Conservation (phyloP, 92 coral and sea anemone genomes). For the Epizoanthus stellaris region DNA sequence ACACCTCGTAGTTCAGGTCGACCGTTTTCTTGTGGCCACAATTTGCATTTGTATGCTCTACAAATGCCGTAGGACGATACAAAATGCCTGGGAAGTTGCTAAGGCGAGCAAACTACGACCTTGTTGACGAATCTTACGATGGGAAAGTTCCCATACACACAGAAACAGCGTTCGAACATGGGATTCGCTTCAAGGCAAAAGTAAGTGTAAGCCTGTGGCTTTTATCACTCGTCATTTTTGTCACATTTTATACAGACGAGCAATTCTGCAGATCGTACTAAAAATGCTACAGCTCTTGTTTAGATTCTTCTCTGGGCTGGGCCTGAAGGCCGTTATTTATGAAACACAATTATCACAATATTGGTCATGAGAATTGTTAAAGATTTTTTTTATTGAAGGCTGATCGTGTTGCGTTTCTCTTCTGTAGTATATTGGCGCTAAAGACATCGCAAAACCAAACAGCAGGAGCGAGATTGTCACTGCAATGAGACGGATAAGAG, state of each 20-base stretch:
- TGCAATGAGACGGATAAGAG: conserved; percentile 93
- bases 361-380: conserved; percentile 18
- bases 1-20: not conserved
- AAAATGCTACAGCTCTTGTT: not conserved
- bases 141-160: conserved; percentile 90
- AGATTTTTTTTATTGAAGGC: conserved; percentile 36
- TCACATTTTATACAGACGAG: not conserved
- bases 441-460: conserved; percentile 87
- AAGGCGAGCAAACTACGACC: conserved; percentile 80
- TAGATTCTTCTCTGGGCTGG: conserved; percentile 8
- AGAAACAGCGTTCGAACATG: conserved; percentile 95
- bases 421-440: conserved; percentile 90
- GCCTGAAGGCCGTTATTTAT: not conserved
- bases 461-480: conserved; percentile 96
- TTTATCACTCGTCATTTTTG: not conserved
- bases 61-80: conserved; percentile 8
- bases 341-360: not conserved
- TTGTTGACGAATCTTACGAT: conserved; percentile 92
- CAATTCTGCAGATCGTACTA: not conserved
- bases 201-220: conserved; percentile 45
- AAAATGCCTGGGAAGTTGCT: conserved; percentile 85
- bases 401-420: not conserved
- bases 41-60: not conserved
- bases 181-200: conserved; percentile 93
- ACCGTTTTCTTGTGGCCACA: not conserved